phyloP scores from a whole-genome alignment of 1,140 invertebrate species.

The Charaxes varanes region DNA sequence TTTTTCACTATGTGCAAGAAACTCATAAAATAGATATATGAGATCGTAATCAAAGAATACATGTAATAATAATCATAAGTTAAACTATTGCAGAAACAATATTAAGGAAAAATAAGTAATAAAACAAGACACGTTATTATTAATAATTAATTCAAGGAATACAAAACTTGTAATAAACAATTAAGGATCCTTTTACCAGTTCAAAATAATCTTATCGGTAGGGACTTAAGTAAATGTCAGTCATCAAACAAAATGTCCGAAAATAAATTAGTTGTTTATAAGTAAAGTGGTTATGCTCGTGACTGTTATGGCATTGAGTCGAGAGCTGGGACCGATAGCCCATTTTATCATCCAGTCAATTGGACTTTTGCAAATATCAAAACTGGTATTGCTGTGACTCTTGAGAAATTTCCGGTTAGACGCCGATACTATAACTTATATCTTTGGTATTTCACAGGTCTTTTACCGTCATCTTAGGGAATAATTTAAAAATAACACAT shows the following conservation, averaged over 20 bases:
- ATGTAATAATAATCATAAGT: too few species aligned
- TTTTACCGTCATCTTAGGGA: too few species aligned
- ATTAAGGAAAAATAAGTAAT: neutral
- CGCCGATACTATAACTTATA: conserved; percentile 4
- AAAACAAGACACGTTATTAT: neutral
- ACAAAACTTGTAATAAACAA: conserved; percentile 3
- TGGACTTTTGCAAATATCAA: conserved; percentile 49
- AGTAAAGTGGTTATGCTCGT: conserved; percentile 57
- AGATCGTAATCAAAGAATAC: too few species aligned
- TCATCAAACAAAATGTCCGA: conserved; percentile 41
- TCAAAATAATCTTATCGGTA: conserved; percentile 28
- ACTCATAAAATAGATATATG: too few species aligned
- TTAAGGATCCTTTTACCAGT: conserved; percentile 15
- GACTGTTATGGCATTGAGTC: conserved; percentile 53
- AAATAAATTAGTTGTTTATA: conserved; percentile 56
- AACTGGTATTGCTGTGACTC: conserved; percentile 43
- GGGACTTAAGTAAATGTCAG: conserved; percentile 36
- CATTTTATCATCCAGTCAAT: conserved; percentile 50
- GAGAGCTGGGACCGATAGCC: conserved; percentile 30
- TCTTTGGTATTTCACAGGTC: too few species aligned
- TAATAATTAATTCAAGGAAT: too few species aligned
- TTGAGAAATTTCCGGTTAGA: conserved; percentile 49
- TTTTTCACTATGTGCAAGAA: too few species aligned
- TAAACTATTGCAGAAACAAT: conserved; percentile 1
- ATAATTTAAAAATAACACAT: too few species aligned